Evolutionary conservation across 2,113 vertebrate genomes (phyloP).

Genomic region (Platysternon megacephalum): DNA sequence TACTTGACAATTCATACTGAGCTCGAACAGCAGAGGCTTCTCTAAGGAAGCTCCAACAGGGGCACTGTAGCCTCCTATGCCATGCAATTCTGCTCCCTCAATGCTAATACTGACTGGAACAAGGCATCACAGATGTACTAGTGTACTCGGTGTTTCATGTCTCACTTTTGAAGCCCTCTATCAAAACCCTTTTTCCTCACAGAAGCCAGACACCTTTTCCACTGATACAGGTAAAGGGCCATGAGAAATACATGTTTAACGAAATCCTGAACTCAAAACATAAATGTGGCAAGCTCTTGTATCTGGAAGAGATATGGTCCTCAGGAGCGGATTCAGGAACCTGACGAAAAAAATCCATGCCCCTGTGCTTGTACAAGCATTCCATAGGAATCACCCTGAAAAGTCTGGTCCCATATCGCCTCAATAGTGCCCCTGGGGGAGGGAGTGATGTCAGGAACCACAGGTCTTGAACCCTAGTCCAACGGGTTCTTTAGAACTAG

Average conservation of each 20-base stretch:
- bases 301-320: not conserved
- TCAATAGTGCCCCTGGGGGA: too few species aligned
- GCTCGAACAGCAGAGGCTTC: not conserved
- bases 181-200: not conserved
- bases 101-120: not conserved
- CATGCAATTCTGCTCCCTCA: not conserved
- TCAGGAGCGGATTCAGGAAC: not conserved
- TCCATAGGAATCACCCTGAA: not conserved
- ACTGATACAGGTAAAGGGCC: not conserved
- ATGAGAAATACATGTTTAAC: not conserved
- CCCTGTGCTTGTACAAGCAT: not conserved
- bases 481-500: not conserved
- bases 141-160: not conserved
- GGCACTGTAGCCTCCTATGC: not conserved
- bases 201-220: not conserved
- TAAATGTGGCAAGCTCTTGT: not conserved
- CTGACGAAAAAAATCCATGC: not conserved
- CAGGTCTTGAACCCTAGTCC: too few species aligned
- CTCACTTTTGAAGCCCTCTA: not conserved
- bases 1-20: not conserved
- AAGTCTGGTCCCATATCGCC: not conserved
- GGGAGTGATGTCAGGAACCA: too few species aligned
- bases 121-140: not conserved
- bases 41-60: not conserved
- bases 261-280: too few species aligned